Evolutionary conservation across 64 coral and sea anemone genomes (phyloP).

Genomic region (Montipora foliosa): DNA sequence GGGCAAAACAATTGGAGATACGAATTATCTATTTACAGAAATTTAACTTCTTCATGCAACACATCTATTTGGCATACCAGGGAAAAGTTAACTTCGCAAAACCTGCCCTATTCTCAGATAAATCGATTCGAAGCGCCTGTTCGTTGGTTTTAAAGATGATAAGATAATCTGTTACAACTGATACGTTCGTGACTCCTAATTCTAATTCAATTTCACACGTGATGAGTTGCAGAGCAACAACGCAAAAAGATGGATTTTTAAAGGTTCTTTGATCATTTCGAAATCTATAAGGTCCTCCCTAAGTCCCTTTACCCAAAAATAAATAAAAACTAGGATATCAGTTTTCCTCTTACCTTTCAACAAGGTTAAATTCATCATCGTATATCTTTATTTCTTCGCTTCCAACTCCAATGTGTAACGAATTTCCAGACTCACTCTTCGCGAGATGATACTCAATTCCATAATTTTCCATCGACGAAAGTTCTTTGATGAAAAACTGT

Average conservation of each 20-base stretch:
- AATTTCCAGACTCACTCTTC: slow-evolving; percentile 61
- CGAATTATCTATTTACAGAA: too few species aligned
- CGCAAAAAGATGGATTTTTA: too few species aligned
- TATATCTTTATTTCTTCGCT: slow-evolving; percentile 88
- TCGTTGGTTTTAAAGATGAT: too few species aligned
- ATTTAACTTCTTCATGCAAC: too few species aligned
- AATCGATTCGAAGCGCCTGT: background rate
- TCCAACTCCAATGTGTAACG: slow-evolving; percentile 85
- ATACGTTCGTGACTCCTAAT: background rate
- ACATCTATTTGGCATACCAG: background rate
- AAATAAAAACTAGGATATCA: slow-evolving; percentile 18
- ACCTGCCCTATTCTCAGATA: background rate
- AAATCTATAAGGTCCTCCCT: too few species aligned
- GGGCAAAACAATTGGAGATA: too few species aligned
- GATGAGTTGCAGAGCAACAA: too few species aligned
- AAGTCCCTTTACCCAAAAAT: slow-evolving; percentile 1
- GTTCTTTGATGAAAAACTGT: slow-evolving; percentile 91
- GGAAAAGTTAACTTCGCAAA: background rate
- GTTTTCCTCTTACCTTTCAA: slow-evolving; percentile 80
- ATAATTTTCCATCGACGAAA: slow-evolving; percentile 84
- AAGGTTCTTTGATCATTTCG: too few species aligned
- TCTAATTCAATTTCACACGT: background rate
- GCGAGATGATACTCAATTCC: slow-evolving; percentile 91
- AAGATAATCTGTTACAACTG: too few species aligned
- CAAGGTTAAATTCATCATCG: slow-evolving; percentile 80